A percentile compares a stretch with the other conserved stretches of the same genome.
phyloP scores from a whole-genome alignment of 2,888 invertebrate species.

The Agriopis leucophaearia region DNA sequence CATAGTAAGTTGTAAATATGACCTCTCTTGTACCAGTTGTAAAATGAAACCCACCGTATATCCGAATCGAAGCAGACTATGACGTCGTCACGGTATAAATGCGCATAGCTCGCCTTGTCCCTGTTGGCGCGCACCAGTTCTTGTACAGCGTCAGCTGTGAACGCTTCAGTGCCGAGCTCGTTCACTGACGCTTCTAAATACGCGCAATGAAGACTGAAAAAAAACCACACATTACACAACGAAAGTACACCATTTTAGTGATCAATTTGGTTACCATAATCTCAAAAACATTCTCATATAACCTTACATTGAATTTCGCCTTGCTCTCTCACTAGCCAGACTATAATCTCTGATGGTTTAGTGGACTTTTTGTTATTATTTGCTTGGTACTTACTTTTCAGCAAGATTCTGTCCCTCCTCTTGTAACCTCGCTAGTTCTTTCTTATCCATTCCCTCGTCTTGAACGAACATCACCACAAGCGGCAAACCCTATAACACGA shows the following conservation, averaged over 20 bases:
- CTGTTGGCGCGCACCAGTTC: constrained; percentile 92
- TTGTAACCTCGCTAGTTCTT: constrained; percentile 93
- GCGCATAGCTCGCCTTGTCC: constrained; percentile 92
- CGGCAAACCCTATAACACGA: constrained; percentile 86
- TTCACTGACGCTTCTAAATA: constrained; percentile 93
- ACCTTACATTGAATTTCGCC: no score
- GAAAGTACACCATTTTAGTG: no score
- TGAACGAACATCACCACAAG: constrained; percentile 96
- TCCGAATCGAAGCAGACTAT: constrained; percentile 94
- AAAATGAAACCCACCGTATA: constrained; percentile 87
- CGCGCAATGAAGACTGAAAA: constrained; percentile 91
- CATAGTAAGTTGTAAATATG: no score
- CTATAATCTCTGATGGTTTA: no score
- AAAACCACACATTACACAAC: no score
- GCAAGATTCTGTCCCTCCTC: constrained; percentile 96
- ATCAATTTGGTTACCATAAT: no score
- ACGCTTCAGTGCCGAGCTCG: constrained; percentile 88
- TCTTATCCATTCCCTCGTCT: constrained; percentile 93
- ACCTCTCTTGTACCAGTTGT: neutral
- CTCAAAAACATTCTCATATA: no score
- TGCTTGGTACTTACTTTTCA: constrained; percentile 90
- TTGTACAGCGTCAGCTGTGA: constrained; percentile 91
- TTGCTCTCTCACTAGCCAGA: no score
- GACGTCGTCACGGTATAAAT: constrained; percentile 90
- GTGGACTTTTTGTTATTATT: no score